phyloP scores from a whole-genome alignment of 2,797 vertebrate species.

The Pseudomugil tenellus region DNA sequence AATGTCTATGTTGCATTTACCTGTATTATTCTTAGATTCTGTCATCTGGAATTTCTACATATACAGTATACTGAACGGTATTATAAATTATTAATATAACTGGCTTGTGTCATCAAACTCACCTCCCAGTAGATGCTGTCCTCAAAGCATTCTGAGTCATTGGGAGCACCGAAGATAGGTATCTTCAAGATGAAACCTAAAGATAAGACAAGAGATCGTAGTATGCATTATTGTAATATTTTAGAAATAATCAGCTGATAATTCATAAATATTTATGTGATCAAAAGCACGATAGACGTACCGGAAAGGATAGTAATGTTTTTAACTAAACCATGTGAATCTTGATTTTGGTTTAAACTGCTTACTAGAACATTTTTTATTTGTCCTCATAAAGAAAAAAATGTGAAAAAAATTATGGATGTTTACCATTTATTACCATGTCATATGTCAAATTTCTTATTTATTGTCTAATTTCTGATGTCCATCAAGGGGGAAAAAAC shows the following conservation, averaged over 20 bases:
- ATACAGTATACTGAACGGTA: fast-evolving
- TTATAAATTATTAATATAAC: too few species aligned
- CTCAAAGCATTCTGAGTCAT: constrained; percentile 79
- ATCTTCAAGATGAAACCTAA: constrained; percentile 86
- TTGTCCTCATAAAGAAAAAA: too few species aligned
- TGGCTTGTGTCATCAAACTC: constrained; percentile 11
- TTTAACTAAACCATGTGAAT: too few species aligned
- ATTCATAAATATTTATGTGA: neutral
- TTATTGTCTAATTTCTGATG: too few species aligned
- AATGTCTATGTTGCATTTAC: too few species aligned
- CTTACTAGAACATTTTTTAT: too few species aligned
- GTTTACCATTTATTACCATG: too few species aligned
- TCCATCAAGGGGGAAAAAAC: too few species aligned
- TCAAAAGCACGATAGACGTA: neutral
- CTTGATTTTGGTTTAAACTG: too few species aligned
- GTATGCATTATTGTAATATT: neutral
- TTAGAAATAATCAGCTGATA: neutral
- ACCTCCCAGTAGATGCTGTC: constrained; percentile 89
- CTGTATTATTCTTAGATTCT: neutral
- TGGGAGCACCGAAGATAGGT: constrained; percentile 78
- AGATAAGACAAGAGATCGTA: neutral
- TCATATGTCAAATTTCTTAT: too few species aligned
- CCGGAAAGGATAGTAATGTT: neutral
- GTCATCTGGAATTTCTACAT: neutral
- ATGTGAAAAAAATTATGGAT: too few species aligned